Conservation (phyloP, 1,140 invertebrate species). For the Nixonia krombeini region DNA sequence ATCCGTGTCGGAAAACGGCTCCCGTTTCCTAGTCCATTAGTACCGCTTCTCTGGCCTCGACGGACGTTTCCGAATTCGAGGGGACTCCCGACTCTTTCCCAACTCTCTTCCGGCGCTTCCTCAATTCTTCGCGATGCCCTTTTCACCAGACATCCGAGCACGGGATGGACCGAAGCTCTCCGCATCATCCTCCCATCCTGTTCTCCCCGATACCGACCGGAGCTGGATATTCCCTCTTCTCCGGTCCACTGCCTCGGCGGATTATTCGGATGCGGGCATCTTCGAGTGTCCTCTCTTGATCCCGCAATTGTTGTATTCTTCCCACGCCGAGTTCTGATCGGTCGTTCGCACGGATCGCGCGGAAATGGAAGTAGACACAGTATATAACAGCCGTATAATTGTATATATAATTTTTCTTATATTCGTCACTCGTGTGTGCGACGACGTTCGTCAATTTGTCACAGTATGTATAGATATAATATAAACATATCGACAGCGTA, state of each 20-base stretch:
- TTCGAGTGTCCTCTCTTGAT: background rate
- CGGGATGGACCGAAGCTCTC: background rate
- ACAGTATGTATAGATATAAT: slow-evolving; percentile 62
- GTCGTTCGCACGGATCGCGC: slow-evolving; percentile 56
- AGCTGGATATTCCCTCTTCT: slow-evolving; percentile 1
- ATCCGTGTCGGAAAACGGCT: too few relatives aligned
- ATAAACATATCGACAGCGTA: slow-evolving; percentile 69
- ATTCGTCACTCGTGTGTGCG: slow-evolving; percentile 58
- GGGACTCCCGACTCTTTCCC: too few relatives aligned
- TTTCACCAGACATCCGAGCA: too few relatives aligned
- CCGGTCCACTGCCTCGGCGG: background rate
- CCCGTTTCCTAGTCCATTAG: slow-evolving; percentile 8
- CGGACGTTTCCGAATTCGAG: background rate
- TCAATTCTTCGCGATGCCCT: too few relatives aligned
- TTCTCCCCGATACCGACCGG: background rate
- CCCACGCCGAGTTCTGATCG: slow-evolving; percentile 9
- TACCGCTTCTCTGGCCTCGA: background rate
- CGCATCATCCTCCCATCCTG: slow-evolving; percentile 23
- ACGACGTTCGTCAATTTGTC: too few relatives aligned
- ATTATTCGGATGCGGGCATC: background rate
- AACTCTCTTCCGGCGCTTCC: too few relatives aligned
- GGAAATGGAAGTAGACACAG: slow-evolving; percentile 60
- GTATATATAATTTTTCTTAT: slow-evolving; percentile 48
- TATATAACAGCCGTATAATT: slow-evolving; percentile 67
- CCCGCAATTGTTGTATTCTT: background rate